Evolutionary conservation across 2,113 vertebrate genomes (phyloP).

Genomic region (Parus major): DNA sequence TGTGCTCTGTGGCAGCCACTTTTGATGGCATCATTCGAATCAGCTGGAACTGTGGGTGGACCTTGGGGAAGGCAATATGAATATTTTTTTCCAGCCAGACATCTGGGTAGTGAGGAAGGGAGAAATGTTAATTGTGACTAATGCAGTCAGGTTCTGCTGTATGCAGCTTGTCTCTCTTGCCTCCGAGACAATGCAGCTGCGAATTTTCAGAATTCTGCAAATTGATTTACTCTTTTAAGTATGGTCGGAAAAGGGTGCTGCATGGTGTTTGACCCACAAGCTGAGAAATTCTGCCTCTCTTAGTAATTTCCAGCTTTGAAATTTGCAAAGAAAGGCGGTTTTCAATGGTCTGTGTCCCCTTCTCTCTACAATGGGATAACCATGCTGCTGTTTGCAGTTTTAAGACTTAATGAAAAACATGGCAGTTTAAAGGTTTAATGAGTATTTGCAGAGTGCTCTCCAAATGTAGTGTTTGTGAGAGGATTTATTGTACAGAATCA

Average conservation of each 20-base stretch:
- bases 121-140: constrained; percentile 24
- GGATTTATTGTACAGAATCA: neutral
- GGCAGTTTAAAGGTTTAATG: neutral
- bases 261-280: neutral
- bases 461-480: neutral
- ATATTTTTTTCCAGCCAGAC: neutral
- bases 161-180: neutral
- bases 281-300: neutral
- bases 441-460: neutral
- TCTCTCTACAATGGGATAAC: neutral
- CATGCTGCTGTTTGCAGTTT: neutral
- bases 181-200: neutral
- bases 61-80: neutral
- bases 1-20: neutral
- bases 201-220: neutral
- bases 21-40: neutral
- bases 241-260: neutral
- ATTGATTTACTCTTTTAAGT: neutral
- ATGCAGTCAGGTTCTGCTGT: neutral
- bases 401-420: no score
- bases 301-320: neutral
- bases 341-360: neutral
- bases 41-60: neutral
- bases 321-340: neutral
- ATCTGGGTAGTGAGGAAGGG: neutral